Conservation (phyloP, 1,140 invertebrate species). For the Leptinotarsa texana region DNA sequence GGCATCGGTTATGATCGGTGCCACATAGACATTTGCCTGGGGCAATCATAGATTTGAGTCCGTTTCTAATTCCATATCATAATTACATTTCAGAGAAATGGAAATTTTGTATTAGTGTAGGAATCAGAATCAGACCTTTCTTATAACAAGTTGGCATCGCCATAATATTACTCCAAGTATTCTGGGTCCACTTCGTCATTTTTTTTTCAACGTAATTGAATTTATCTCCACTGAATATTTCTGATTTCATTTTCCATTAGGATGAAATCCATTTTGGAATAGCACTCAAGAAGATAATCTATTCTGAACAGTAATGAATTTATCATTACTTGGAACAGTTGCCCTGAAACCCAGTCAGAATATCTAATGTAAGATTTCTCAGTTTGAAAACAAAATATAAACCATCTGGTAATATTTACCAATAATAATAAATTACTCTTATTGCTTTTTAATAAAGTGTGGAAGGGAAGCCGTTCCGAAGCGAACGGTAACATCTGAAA, state of each 20-base stretch:
- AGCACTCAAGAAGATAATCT: neutral
- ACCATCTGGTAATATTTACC: slow-evolving; percentile 24
- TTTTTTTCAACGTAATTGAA: no score
- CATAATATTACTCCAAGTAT: no score
- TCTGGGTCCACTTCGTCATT: no score
- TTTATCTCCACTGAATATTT: neutral
- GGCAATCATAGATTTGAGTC: no score
- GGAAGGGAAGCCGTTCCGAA: slow-evolving; percentile 14
- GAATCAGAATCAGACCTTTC: no score
- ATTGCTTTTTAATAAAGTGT: slow-evolving; percentile 37
- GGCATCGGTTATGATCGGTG: no score
- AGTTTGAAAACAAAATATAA: neutral
- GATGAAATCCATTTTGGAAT: neutral
- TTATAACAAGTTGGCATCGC: no score
- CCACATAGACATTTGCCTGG: no score
- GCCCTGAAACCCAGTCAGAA: neutral
- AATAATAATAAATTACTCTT: slow-evolving; percentile 34
- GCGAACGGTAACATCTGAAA: slow-evolving; percentile 28
- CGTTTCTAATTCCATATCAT: no score
- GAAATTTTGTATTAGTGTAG: no score
- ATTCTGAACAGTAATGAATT: neutral
- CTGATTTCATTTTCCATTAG: neutral
- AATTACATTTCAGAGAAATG: no score
- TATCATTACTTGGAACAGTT: neutral
- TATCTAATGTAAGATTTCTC: neutral